These are phyloP conservation scores for Nematolebias whitei DNA, from an alignment of 2,113 vertebrate species.

Conservation along the genomic window DNA sequence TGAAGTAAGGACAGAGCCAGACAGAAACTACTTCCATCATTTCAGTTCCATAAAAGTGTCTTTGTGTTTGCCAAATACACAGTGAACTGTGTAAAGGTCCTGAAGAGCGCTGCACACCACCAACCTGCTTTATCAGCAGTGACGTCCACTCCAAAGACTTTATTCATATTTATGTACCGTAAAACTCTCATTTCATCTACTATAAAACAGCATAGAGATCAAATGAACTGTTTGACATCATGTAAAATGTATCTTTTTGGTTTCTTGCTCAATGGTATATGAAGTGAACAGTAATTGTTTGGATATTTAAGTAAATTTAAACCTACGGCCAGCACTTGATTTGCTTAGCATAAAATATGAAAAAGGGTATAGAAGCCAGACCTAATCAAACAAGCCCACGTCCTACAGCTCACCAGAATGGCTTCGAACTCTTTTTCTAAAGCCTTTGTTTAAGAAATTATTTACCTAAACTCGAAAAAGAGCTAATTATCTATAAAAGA, in stretches of 20 bases:
- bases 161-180: slow-evolving; percentile 41
- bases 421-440: no score
- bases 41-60: slow-evolving; percentile 53
- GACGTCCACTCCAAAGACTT: slow-evolving; percentile 16
- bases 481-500: no score
- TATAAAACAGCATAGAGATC: background rate
- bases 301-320: background rate
- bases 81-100: slow-evolving; percentile 27
- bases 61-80: slow-evolving; percentile 43
- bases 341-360: background rate
- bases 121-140: slow-evolving; percentile 42
- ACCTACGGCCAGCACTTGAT: no score
- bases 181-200: slow-evolving; percentile 14
- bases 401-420: no score
- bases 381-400: no score
- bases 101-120: slow-evolving; percentile 6
- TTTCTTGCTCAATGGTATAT: background rate
- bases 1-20: slow-evolving; percentile 32
- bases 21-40: slow-evolving; percentile 28
- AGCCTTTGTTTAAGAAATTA: no score
- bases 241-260: background rate
- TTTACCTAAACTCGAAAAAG: no score
- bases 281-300: background rate
- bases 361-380: no score
- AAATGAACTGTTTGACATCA: slow-evolving; percentile 15